Evolutionary conservation across 1,140 invertebrate species (phyloP).

Genomic region (Ditylenchus dipsaci): DNA sequence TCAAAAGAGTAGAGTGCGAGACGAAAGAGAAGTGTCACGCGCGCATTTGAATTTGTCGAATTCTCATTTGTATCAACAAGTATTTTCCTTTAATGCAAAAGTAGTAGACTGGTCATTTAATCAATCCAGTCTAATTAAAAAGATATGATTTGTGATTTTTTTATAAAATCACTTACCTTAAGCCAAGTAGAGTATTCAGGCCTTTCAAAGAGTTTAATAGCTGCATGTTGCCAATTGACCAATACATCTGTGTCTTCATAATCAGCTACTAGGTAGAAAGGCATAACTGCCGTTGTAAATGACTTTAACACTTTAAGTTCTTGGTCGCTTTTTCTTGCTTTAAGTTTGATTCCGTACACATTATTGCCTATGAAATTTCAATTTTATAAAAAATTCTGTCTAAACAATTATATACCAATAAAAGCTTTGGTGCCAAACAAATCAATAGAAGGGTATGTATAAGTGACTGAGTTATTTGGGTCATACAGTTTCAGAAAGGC

Average conservation of each 20-base stretch:
- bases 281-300: slow-evolving; percentile 52
- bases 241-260: slow-evolving; percentile 43
- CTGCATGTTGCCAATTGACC: slow-evolving; percentile 44
- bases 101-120: no score
- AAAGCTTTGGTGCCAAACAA: slow-evolving; percentile 54
- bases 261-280: slow-evolving; percentile 50
- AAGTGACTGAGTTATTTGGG: slow-evolving; percentile 44
- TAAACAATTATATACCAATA: slow-evolving; percentile 42
- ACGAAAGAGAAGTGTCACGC: no score
- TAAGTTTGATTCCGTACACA: slow-evolving; percentile 50
- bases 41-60: no score
- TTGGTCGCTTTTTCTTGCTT: neutral
- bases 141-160: neutral
- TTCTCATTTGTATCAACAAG: no score
- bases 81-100: no score
- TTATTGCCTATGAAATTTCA: slow-evolving; percentile 49
- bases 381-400: slow-evolving; percentile 2
- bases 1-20: no score
- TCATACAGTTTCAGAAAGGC: slow-evolving; percentile 56
- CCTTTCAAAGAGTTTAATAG: slow-evolving; percentile 46
- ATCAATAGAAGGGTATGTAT: slow-evolving; percentile 53
- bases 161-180: slow-evolving; percentile 35
- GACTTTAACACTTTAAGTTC: slow-evolving; percentile 18
- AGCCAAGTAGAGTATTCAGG: slow-evolving; percentile 43
- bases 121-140: no score